Evolutionary conservation across 37 sponge, comb jelly and placozoan species (phyloP).

Genomic region (Amphimedon queenslandica): DNA sequence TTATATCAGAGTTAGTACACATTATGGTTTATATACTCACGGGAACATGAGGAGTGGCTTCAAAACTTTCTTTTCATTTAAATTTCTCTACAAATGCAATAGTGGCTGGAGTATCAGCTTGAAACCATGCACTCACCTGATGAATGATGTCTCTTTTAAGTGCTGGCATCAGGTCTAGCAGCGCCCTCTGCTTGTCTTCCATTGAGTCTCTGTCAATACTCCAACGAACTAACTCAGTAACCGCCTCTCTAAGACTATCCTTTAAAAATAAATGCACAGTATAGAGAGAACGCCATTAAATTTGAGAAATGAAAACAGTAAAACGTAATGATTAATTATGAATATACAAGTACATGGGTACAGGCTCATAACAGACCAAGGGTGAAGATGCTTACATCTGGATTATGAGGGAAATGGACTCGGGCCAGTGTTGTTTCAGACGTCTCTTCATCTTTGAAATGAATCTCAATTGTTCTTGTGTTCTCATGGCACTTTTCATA

Average conservation of each 20-base stretch:
- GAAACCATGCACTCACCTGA: too few relatives aligned
- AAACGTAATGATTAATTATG: background rate
- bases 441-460: background rate
- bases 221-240: conserved; percentile 78
- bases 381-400: conserved; percentile 28
- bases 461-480: background rate
- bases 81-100: too few relatives aligned
- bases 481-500: background rate
- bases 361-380: too few relatives aligned
- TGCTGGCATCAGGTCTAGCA: conserved; percentile 69
- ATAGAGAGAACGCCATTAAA: background rate
- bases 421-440: conserved; percentile 10
- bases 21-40: too few relatives aligned
- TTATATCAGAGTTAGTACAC: background rate
- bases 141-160: conserved; percentile 59
- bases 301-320: background rate
- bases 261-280: background rate
- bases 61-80: too few relatives aligned
- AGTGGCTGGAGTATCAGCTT: too few relatives aligned
- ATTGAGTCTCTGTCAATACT: conserved; percentile 64
- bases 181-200: conserved; percentile 81
- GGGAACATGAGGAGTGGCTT: too few relatives aligned
- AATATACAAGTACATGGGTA: too few relatives aligned
- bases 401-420: conserved; percentile 34
- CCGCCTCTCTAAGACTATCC: conserved; percentile 53